Percentiles rank a stretch among this genome's conserved stretches.
These are phyloP conservation scores for Cephonodes hylas DNA, from an alignment of 2,888 invertebrate genomes.

Conservation along the genomic window DNA sequence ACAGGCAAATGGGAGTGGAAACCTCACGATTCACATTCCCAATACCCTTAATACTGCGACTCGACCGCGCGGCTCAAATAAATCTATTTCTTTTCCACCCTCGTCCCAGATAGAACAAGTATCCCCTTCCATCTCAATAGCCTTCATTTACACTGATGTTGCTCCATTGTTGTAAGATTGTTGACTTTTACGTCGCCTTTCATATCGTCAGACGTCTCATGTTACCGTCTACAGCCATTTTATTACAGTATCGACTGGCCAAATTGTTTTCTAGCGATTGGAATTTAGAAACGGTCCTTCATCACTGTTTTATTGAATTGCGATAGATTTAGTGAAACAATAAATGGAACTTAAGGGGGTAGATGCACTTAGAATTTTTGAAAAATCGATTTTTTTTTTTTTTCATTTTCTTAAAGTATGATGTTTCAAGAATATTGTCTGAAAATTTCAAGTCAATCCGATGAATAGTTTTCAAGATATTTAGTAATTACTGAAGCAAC, in stretches of 20 bases:
- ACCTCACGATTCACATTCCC: too few species aligned
- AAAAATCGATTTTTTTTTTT: too few species aligned
- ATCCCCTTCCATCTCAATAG: not conserved
- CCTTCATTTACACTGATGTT: not conserved
- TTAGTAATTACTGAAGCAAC: too few species aligned
- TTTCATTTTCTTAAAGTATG: too few species aligned
- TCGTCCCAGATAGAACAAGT: not conserved
- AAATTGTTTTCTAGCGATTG: not conserved
- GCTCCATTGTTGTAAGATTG: slow-evolving; percentile 2
- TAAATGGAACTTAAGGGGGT: too few species aligned
- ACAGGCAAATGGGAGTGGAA: too few species aligned
- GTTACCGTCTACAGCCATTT: not conserved
- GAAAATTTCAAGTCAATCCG: too few species aligned
- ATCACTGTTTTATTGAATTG: not conserved
- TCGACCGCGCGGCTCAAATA: not conserved
- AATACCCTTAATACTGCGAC: not conserved
- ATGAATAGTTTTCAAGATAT: too few species aligned
- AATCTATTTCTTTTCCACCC: not conserved
- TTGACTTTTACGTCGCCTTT: not conserved
- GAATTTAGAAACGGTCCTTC: not conserved
- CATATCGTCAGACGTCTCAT: not conserved
- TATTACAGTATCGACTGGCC: not conserved
- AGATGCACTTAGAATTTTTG: too few species aligned
- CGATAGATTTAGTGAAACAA: not conserved
- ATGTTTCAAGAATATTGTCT: too few species aligned